phyloP scores from a whole-genome alignment of 2,113 vertebrate species.

The Okapia johnstoni region DNA sequence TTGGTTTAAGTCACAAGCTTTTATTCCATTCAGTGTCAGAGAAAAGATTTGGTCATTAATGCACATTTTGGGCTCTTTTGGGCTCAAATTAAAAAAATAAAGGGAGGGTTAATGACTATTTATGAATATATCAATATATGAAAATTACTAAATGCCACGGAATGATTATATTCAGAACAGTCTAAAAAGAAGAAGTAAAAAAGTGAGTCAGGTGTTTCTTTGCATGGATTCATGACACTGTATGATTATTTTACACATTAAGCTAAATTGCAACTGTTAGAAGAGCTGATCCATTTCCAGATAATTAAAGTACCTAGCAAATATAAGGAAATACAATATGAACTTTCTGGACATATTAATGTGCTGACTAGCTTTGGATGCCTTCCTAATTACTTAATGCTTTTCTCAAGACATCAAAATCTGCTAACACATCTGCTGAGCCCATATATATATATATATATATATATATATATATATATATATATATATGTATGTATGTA shows the following conservation, averaged over 20 bases:
- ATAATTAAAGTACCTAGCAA: slow-evolving; percentile 41
- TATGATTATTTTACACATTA: slow-evolving; percentile 35
- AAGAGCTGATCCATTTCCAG: slow-evolving; percentile 33
- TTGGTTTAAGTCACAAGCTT: neutral
- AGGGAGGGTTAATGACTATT: neutral
- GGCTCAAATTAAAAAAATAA: neutral
- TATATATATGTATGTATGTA: neutral
- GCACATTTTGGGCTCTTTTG: neutral
- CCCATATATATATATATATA: neutral
- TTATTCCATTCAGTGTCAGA: neutral
- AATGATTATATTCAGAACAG: neutral
- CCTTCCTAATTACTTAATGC: slow-evolving; percentile 70
- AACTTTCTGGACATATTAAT: slow-evolving; percentile 56
- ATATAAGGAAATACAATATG: slow-evolving; percentile 37
- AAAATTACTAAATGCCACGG: neutral
- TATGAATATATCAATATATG: neutral
- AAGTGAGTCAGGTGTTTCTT: neutral
- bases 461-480: neutral
- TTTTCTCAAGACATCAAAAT: slow-evolving; percentile 69
- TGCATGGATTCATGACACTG: neutral
- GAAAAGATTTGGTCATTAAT: neutral
- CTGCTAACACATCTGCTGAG: slow-evolving; percentile 39
- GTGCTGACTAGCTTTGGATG: slow-evolving; percentile 61
- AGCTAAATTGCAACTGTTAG: slow-evolving; percentile 13
- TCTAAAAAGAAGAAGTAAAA: neutral